Base-by-base conservation (phyloP, 2,888 invertebrate genomes). In the Melinaea marsaeus region DNA sequence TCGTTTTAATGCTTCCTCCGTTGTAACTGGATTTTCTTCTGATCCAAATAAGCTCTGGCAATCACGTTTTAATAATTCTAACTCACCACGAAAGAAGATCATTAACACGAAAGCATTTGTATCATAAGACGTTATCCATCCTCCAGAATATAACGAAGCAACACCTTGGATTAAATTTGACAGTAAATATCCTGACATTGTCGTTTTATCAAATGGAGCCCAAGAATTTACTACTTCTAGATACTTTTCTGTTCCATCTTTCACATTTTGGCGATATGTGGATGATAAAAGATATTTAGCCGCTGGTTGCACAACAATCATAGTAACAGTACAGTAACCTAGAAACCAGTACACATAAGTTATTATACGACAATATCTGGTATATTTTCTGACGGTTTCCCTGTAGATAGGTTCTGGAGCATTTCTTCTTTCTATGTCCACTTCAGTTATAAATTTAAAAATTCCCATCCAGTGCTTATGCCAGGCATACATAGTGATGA, bases 101-200 rank as follows among this genome's bases (percentile, higher is more conserved):
- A 88, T 87, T 0, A 83, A 79, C 0, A 83, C 83, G 69, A 88
- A 80, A 0, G 85, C 79, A n/a, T 81, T 84, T 0, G 83, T 79
- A 63, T 89, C 88, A 57, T 82, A 88, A 0, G 87, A 83, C 0
- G 84, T 83, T 2, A 88, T 86, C 84, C 85, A 88, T 0, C 84
- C 84, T 0, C 81, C 80, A 0, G 85, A 86, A 2, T 83, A 82
- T 0, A 85, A 74, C 0, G 84, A 77, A 0, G 79, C 86, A 48
- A 76, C 84, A 13, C 77, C 78, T 72, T 88, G 87, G 32, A 75
- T 77, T 0, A 71, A 46, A 0, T 80, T 83, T 0, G 84, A 83
- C 0, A 65, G 68, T 1, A 85, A 55, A 65, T 85, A 86, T 0
- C 85, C 85, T 7, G 64, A 58, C 5, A 74, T 46, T 2, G 69